phyloP scores from a whole-genome alignment of 2,888 invertebrate genomes.

The Punctoribates punctum region DNA sequence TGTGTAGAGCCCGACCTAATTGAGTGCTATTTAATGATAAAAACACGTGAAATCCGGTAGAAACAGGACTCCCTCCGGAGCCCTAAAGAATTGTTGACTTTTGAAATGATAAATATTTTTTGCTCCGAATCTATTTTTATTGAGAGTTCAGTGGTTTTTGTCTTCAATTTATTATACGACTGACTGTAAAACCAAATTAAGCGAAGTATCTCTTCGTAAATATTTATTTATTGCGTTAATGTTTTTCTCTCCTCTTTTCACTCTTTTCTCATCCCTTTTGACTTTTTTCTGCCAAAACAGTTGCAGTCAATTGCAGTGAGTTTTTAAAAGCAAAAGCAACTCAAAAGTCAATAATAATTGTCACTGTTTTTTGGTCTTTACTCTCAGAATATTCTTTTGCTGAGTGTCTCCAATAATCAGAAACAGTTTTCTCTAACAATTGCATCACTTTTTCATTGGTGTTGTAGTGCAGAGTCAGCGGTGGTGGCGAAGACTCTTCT shows the following conservation, averaged over 20 bases:
- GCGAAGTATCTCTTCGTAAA: neutral
- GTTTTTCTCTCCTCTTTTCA: neutral
- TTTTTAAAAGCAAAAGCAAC: slow-evolving; percentile 4
- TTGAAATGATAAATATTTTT: neutral
- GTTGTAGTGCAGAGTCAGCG: slow-evolving; percentile 31
- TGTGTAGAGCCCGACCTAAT: neutral
- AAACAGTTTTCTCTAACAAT: slow-evolving; percentile 13
- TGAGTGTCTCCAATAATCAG: slow-evolving; percentile 1
- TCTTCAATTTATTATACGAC: neutral
- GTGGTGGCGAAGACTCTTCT: neutral
- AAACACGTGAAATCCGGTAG: slow-evolving; percentile 11
- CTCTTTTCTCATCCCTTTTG: neutral
- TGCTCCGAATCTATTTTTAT: neutral
- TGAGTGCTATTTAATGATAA: slow-evolving; percentile 10
- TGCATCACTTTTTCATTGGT: slow-evolving; percentile 6
- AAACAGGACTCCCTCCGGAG: slow-evolving; percentile 17
- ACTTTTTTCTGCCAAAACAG: neutral
- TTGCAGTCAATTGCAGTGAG: neutral
- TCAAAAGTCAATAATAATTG: slow-evolving; percentile 22
- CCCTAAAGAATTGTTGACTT: neutral
- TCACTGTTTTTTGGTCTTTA: slow-evolving; percentile 22
- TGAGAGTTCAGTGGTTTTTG: neutral
- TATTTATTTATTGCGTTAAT: slow-evolving; percentile 30
- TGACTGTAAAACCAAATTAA: slow-evolving; percentile 12
- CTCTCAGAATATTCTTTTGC: neutral